A percentile compares a stretch with the other conserved stretches of the same genome.
Evolutionary conservation across 2,113 vertebrate species (phyloP).

Genomic region (Cottus gobio): DNA sequence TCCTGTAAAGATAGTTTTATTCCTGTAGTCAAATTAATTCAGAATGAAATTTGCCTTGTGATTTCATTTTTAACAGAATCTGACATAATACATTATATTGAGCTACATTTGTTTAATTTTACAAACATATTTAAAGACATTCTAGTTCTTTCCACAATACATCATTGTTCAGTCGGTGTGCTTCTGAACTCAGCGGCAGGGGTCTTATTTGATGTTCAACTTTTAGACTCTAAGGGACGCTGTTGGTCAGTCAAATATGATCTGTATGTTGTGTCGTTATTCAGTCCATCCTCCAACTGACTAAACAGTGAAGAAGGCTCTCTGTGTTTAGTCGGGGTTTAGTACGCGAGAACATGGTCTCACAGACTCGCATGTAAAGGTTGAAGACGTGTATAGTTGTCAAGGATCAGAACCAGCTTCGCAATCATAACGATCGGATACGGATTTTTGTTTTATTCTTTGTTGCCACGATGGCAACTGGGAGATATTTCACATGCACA

Average conservation of each 20-base stretch:
- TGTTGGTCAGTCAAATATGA: background rate
- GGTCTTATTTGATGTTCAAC: background rate
- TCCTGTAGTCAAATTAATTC: background rate
- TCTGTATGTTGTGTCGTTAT: background rate
- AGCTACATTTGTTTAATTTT: background rate
- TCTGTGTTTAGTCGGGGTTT: background rate
- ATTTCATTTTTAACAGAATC: background rate
- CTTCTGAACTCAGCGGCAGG: background rate
- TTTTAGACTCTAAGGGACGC: conserved; percentile 15
- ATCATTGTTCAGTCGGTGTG: background rate
- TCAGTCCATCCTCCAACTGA: background rate
- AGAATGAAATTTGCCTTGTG: background rate
- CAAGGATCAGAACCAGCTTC: background rate
- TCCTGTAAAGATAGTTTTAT: no score
- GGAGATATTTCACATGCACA: background rate
- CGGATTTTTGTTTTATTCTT: background rate
- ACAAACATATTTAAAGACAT: background rate
- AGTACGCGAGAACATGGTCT: background rate
- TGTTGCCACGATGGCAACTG: background rate
- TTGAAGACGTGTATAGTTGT: background rate
- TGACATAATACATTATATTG: background rate
- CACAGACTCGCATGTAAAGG: background rate
- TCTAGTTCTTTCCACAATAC: background rate
- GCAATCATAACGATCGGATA: background rate
- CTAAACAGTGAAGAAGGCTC: background rate